Evolutionary conservation across 2,797 vertebrate species (phyloP).

Genomic region (Lates japonicus): DNA sequence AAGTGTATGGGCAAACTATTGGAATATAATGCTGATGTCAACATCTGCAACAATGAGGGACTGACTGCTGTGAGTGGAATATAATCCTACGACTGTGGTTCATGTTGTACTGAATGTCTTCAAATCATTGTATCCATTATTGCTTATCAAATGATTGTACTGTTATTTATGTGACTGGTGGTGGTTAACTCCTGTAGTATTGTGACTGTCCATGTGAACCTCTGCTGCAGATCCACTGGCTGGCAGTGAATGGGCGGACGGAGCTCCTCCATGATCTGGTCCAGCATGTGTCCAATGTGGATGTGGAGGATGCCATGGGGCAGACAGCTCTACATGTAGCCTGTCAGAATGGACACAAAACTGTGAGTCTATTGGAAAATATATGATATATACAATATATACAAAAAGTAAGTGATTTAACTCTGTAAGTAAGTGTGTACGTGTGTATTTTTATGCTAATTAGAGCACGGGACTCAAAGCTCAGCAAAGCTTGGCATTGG

Average conservation of each 20-base stretch:
- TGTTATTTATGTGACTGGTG: not conserved
- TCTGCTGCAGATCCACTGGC: constrained; percentile 94
- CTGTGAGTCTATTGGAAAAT: constrained; percentile 80
- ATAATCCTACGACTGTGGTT: not conserved
- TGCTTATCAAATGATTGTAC: not conserved
- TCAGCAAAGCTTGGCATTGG: not conserved
- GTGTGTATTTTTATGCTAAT: not conserved
- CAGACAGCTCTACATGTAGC: constrained; percentile 98
- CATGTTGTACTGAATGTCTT: not conserved
- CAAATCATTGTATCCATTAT: not conserved
- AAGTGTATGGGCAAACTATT: constrained; percentile 98
- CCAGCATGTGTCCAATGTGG: constrained; percentile 96
- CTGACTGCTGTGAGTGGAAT: constrained; percentile 95
- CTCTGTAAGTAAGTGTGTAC: too few species aligned
- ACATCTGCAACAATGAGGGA: constrained; percentile 99
- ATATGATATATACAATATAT: not conserved
- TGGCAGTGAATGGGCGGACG: constrained; percentile 97
- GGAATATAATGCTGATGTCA: constrained; percentile 97
- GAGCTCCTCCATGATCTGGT: constrained; percentile 98
- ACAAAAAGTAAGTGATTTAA: not conserved
- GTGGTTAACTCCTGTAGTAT: not conserved
- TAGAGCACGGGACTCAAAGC: not conserved
- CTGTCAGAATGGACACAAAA: constrained; percentile 99
- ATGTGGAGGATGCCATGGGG: constrained; percentile 99
- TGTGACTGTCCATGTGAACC: constrained; percentile 7